phyloP scores from a whole-genome alignment of 1,140 invertebrate genomes.

The Meloidogyne floridensis region DNA sequence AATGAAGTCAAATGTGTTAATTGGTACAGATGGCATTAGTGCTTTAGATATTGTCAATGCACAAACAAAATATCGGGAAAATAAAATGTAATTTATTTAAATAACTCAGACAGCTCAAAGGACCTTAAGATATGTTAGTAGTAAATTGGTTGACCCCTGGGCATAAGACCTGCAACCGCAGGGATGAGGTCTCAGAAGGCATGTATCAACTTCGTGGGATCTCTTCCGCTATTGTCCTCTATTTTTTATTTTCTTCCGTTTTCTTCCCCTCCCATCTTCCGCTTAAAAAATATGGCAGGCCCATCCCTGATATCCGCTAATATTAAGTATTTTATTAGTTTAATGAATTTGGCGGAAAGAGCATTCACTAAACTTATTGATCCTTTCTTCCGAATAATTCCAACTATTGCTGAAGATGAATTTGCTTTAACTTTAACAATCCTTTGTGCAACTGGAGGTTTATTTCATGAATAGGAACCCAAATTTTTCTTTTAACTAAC shows the following conservation, averaged over 20 bases:
- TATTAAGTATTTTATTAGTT: background rate
- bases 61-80: background rate
- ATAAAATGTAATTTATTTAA: background rate
- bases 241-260: too few relatives aligned
- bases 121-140: too few relatives aligned
- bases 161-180: too few relatives aligned
- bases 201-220: too few relatives aligned
- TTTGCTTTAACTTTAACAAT: background rate
- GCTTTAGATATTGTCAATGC: background rate
- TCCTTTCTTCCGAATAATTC: background rate
- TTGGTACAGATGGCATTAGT: background rate
- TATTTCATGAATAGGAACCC: background rate
- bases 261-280: too few relatives aligned
- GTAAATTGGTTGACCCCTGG: too few relatives aligned
- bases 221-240: too few relatives aligned
- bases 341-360: background rate
- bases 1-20: background rate
- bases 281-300: too few relatives aligned
- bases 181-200: too few relatives aligned
- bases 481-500: background rate
- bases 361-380: background rate
- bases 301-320: too few relatives aligned
- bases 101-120: too few relatives aligned
- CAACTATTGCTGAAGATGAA: background rate
- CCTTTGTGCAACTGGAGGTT: background rate